These are phyloP conservation scores for Ondatra zibethicus DNA, from an alignment of 2,113 vertebrate genomes.

Conservation along the genomic window DNA sequence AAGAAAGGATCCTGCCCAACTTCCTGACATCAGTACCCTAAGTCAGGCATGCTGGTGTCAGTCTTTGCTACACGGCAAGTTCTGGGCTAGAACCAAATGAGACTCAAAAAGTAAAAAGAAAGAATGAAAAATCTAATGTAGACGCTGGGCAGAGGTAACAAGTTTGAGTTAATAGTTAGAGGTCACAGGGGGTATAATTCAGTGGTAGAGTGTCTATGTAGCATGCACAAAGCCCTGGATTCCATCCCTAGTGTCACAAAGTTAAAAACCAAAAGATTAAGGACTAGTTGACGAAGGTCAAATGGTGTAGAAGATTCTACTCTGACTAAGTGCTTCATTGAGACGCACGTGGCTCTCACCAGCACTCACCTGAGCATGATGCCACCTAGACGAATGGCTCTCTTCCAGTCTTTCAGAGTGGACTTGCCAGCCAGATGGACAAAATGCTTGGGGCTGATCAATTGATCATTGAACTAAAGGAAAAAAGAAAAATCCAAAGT, in stretches of 20 bases:
- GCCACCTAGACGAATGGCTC: conserved; percentile 96
- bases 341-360: neutral
- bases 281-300: neutral
- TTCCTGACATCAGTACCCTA: neutral
- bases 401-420: conserved; percentile 97
- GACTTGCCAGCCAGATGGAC: conserved; percentile 97
- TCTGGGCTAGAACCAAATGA: neutral
- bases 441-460: conserved; percentile 98
- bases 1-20: neutral
- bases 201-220: neutral
- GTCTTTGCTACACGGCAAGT: neutral
- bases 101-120: neutral
- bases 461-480: conserved; percentile 94
- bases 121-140: neutral
- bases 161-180: neutral
- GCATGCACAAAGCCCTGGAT: neutral
- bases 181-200: neutral
- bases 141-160: neutral
- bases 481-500: conserved; percentile 71
- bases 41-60: neutral
- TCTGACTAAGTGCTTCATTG: neutral
- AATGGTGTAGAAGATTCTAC: conserved; percentile 1
- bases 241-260: neutral
- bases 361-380: conserved; percentile 95
- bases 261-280: neutral